Conservation (phyloP, 2,113 vertebrate species). For the Rana temporaria region DNA sequence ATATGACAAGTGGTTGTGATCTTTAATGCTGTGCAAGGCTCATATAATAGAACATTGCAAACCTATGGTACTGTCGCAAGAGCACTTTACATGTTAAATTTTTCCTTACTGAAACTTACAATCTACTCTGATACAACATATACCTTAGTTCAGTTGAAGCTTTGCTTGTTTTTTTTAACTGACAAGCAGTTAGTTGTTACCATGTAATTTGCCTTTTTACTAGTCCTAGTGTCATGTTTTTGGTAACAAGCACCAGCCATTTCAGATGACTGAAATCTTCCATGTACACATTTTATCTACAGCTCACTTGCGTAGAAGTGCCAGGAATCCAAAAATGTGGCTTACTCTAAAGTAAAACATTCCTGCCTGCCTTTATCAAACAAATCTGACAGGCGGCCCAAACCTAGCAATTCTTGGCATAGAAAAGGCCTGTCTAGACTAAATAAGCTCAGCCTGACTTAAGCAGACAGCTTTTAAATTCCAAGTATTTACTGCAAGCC, state of each 20-base stretch:
- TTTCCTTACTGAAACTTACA: too few species aligned
- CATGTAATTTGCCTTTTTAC: neutral
- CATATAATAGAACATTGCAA: too few species aligned
- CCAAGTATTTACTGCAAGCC: constrained; percentile 60
- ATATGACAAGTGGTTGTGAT: too few species aligned
- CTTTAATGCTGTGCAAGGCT: too few species aligned
- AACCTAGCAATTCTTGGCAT: constrained; percentile 26
- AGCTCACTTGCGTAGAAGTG: constrained; percentile 48
- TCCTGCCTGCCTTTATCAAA: constrained; percentile 54
- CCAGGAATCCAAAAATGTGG: constrained; percentile 52
- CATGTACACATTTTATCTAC: constrained; percentile 27
- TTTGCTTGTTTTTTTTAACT: neutral
- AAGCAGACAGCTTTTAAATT: constrained; percentile 61
- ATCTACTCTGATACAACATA: too few species aligned
- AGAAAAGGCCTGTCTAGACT: constrained; percentile 60
- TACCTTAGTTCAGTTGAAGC: too few species aligned
- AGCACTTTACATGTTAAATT: too few species aligned
- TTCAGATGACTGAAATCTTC: constrained; percentile 26
- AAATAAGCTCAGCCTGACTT: constrained; percentile 62
- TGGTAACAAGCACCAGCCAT: constrained; percentile 5
- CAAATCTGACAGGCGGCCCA: constrained; percentile 60
- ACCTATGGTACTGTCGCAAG: too few species aligned
- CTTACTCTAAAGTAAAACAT: constrained; percentile 49
- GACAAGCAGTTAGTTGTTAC: neutral
- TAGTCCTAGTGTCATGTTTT: constrained; percentile 4